Percentiles rank a stretch among this genome's conserved stretches.
Conservation (phyloP, 2,888 invertebrate genomes). For the Acanthopleura granulata region DNA sequence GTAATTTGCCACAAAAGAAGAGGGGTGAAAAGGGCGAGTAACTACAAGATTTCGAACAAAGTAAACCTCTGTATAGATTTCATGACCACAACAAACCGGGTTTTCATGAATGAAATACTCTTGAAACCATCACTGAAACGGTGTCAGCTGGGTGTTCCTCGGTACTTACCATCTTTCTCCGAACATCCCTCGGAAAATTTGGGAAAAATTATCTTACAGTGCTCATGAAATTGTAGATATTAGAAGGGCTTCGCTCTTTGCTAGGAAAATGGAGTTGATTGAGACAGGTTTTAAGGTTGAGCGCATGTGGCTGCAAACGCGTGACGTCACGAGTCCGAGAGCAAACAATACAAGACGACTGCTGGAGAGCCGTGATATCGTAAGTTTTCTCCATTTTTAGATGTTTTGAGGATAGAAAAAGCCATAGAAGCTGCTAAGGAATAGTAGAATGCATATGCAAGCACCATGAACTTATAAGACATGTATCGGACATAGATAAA, state of each 20-base stretch:
- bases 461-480: too few species aligned
- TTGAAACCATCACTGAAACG: conserved; percentile 31
- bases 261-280: conserved; percentile 26
- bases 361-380: too few species aligned
- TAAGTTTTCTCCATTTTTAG: too few species aligned
- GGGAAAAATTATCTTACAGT: background rate
- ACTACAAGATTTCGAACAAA: conserved; percentile 33
- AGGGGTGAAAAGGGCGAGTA: background rate
- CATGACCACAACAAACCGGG: conserved; percentile 27
- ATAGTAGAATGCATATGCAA: too few species aligned
- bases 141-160: background rate
- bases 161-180: conserved; percentile 3
- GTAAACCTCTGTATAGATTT: conserved; percentile 33
- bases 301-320: conserved; percentile 29
- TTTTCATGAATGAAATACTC: conserved; percentile 41
- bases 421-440: too few species aligned
- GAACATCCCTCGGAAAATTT: background rate
- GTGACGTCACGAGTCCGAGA: conserved; percentile 27
- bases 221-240: conserved; percentile 14
- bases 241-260: conserved; percentile 22
- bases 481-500: too few species aligned
- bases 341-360: conserved; percentile 13
- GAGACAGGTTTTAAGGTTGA: conserved; percentile 30
- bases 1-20: background rate
- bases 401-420: too few species aligned